phyloP scores from a whole-genome alignment of 2,797 vertebrate species.

The Setipinna tenuifilis region DNA sequence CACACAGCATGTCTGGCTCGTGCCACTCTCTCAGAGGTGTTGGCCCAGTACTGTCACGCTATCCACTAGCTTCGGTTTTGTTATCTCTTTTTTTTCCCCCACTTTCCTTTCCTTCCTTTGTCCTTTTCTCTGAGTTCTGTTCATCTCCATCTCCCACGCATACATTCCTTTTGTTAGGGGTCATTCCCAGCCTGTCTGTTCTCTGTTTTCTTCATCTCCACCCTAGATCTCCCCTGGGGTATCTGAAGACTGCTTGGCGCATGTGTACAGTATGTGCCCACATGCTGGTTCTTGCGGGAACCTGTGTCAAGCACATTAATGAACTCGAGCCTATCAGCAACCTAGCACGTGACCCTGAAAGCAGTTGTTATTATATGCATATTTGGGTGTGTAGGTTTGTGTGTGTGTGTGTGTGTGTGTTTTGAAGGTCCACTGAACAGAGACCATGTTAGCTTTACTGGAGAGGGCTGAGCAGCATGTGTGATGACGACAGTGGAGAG shows the following conservation, averaged over 20 bases:
- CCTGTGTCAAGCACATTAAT: conserved; percentile 13
- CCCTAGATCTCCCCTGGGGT: neutral
- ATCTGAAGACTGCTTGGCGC: neutral
- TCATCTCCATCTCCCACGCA: neutral
- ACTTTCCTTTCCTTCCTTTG: neutral
- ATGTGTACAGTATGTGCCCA: neutral
- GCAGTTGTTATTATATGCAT: neutral
- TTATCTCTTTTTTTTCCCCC: neutral
- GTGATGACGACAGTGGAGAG: neutral
- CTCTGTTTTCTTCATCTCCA: neutral
- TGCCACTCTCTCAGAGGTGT: neutral
- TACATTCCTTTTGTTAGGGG: neutral
- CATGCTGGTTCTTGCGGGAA: neutral
- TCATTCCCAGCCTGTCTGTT: neutral
- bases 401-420: neutral
- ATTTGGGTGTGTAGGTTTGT: neutral
- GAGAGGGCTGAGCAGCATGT: neutral
- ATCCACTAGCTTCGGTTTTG: neutral
- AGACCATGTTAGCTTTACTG: neutral
- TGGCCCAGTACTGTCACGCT: neutral
- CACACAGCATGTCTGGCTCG: neutral
- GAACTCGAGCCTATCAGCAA: neutral
- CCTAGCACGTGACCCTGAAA: conserved; percentile 8
- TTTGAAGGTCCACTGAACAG: neutral
- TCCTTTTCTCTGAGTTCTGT: neutral